phyloP scores from a whole-genome alignment of 2,888 invertebrate species.

The Scaptomyza parva region DNA sequence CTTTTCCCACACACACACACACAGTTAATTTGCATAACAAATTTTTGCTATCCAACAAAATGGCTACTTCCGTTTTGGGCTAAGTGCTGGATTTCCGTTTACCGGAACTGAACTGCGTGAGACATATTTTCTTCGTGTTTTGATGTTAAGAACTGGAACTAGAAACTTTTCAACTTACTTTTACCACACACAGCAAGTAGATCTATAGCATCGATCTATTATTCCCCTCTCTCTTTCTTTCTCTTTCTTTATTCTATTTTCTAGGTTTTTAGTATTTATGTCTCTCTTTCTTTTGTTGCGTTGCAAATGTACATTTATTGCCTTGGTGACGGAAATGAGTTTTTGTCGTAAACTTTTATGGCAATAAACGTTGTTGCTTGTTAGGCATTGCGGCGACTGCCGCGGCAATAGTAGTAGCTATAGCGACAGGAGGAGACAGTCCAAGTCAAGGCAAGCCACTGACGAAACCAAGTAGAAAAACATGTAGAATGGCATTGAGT shows the following conservation, averaged over 20 bases:
- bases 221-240: background rate
- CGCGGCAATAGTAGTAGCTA: slow-evolving; percentile 29
- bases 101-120: slow-evolving; percentile 51
- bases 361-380: slow-evolving; percentile 73
- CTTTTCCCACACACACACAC: background rate
- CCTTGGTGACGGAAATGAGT: slow-evolving; percentile 77
- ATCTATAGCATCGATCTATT: slow-evolving; percentile 50
- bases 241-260: background rate
- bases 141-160: slow-evolving; percentile 6
- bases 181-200: slow-evolving; percentile 7
- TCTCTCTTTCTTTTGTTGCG: slow-evolving; percentile 22
- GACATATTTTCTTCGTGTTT: slow-evolving; percentile 33
- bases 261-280: background rate
- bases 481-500: background rate
- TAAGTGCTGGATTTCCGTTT: slow-evolving; percentile 70
- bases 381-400: slow-evolving; percentile 41
- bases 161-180: slow-evolving; percentile 19
- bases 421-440: slow-evolving; percentile 32
- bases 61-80: slow-evolving; percentile 64
- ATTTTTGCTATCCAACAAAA: slow-evolving; percentile 61
- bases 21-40: slow-evolving; percentile 48
- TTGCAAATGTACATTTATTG: slow-evolving; percentile 67
- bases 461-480: slow-evolving; percentile 23
- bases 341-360: slow-evolving; percentile 80
- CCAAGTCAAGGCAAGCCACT: too few relatives aligned